These are phyloP conservation scores for Zaprionus capensis DNA, from an alignment of 1,140 invertebrate species.

Conservation along the genomic window DNA sequence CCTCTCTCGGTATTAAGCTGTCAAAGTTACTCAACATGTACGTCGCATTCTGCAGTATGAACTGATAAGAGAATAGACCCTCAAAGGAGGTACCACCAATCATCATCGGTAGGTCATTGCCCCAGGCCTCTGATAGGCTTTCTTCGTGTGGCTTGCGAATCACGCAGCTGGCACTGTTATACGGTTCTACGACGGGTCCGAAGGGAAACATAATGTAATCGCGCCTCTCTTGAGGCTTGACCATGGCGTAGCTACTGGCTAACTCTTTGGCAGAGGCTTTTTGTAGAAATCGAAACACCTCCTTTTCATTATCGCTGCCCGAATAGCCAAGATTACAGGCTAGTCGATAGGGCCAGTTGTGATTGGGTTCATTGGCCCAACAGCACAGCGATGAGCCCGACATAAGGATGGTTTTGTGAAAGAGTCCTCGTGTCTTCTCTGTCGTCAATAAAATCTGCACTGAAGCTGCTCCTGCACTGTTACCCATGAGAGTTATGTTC, in stretches of 20 bases:
- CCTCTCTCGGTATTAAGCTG: slow-evolving; percentile 50
- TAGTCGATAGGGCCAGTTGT: slow-evolving; percentile 52
- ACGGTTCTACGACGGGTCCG: slow-evolving; percentile 83
- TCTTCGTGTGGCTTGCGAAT: slow-evolving; percentile 63
- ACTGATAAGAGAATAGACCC: slow-evolving; percentile 75
- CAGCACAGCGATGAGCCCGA: slow-evolving; percentile 85
- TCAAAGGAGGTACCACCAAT: slow-evolving; percentile 83
- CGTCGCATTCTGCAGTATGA: slow-evolving; percentile 40
- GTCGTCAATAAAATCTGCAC: slow-evolving; percentile 66
- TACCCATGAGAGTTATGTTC: slow-evolving; percentile 78
- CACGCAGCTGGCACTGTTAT: slow-evolving; percentile 64
- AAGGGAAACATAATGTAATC: slow-evolving; percentile 64
- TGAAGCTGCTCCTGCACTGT: slow-evolving; percentile 79
- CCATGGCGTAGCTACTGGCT: slow-evolving; percentile 16
- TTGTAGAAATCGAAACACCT: slow-evolving; percentile 81
- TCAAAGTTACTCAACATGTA: slow-evolving; percentile 60
- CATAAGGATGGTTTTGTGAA: slow-evolving; percentile 86
- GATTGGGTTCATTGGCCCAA: slow-evolving; percentile 58
- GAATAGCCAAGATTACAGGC: slow-evolving; percentile 68
- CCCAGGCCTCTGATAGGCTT: slow-evolving; percentile 72
- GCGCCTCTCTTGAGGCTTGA: slow-evolving; percentile 45
- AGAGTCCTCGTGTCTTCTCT: slow-evolving; percentile 84
- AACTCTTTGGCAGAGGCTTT: slow-evolving; percentile 42
- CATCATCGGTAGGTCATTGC: slow-evolving; percentile 81
- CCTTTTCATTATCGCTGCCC: slow-evolving; percentile 76